Evolutionary conservation across 2,797 vertebrate species (phyloP).

Genomic region (Pteropus rufus): DNA sequence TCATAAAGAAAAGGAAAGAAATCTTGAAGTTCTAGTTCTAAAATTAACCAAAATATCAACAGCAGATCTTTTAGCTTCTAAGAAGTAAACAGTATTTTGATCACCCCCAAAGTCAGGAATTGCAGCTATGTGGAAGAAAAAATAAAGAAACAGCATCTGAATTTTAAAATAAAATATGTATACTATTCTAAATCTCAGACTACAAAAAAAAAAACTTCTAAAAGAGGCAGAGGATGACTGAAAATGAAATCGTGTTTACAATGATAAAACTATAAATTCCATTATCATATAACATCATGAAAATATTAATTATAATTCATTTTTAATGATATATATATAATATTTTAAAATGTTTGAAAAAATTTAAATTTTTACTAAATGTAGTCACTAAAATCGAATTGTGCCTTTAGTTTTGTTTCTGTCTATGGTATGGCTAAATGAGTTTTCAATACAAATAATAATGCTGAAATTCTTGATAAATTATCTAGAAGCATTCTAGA

Average conservation of each 20-base stretch:
- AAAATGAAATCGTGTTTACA: background rate
- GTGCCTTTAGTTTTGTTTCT: background rate
- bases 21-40: background rate
- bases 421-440: background rate
- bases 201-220: background rate
- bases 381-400: background rate
- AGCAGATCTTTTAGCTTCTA: background rate
- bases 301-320: background rate
- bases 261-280: background rate
- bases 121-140: background rate
- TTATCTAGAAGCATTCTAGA: background rate
- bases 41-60: background rate
- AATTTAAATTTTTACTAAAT: constrained; percentile 7
- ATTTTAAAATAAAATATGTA: constrained; percentile 12
- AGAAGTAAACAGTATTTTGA: background rate
- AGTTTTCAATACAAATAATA: background rate
- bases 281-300: background rate
- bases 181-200: background rate
- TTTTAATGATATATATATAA: background rate
- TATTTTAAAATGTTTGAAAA: background rate
- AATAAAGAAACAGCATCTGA: background rate
- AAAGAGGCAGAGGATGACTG: background rate
- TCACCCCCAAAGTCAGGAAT: background rate
- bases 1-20: background rate
- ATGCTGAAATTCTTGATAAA: background rate